Percentiles rank a stretch among this genome's conserved stretches.
These are phyloP conservation scores for Tetrao urogallus DNA, from an alignment of 2,113 vertebrate species.

Conservation along the genomic window DNA sequence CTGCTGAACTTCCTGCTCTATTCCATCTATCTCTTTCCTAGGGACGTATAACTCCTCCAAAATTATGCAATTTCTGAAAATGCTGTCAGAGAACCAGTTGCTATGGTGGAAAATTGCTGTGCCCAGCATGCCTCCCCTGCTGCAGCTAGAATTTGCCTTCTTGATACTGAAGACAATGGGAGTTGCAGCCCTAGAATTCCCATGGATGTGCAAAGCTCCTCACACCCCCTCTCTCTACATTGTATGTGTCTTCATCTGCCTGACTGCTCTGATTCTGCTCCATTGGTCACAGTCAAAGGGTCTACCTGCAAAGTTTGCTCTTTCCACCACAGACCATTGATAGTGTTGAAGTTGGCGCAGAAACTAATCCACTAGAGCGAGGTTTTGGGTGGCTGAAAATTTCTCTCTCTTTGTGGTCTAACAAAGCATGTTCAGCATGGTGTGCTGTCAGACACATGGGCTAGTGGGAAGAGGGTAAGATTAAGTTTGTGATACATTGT, in stretches of 20 bases:
- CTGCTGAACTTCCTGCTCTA: not conserved
- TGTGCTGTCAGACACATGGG: not conserved
- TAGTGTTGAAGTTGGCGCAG: not conserved
- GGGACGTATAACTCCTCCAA: not conserved
- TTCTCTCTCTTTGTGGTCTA: not conserved
- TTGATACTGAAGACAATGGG: not conserved
- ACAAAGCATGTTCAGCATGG: not conserved
- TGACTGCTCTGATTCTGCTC: not conserved
- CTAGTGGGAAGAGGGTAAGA: not conserved
- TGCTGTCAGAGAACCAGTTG: not conserved
- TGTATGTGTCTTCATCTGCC: not conserved
- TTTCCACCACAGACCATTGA: not conserved
- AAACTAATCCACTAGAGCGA: not conserved
- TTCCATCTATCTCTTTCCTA: not conserved
- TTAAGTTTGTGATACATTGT: not conserved
- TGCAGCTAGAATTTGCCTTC: not conserved
- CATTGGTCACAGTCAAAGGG: not conserved
- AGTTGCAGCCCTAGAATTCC: not conserved
- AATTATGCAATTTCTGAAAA: not conserved
- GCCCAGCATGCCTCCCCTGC: not conserved
- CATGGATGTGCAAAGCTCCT: not conserved
- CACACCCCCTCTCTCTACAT: not conserved
- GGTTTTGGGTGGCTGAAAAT: not conserved
- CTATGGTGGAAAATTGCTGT: not conserved
- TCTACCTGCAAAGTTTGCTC: not conserved